Conservation (phyloP, 1,140 invertebrate genomes). For the Medauroidea extradentata region DNA sequence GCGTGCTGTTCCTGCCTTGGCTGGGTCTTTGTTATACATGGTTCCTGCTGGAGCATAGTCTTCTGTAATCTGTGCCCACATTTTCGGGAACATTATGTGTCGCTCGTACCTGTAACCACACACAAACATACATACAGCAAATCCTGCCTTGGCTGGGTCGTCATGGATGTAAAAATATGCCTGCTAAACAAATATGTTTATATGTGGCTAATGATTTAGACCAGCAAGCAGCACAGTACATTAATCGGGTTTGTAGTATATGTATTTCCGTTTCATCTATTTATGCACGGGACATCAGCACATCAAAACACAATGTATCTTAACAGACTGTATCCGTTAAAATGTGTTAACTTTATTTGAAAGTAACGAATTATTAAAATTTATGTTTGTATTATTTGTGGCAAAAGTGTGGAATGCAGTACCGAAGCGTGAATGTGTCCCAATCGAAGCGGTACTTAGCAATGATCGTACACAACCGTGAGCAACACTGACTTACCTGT, state of each 20-base stretch:
- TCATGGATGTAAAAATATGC: neutral
- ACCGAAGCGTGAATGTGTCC: too few relatives aligned
- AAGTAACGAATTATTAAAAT: too few relatives aligned
- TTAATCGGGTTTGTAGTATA: neutral
- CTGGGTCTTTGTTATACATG: slow-evolving; percentile 83
- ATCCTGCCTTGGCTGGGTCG: neutral
- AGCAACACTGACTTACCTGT: too few relatives aligned
- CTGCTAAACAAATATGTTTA: neutral
- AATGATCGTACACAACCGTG: too few relatives aligned
- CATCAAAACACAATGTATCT: neutral
- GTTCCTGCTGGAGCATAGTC: slow-evolving; percentile 79
- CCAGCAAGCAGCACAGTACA: neutral
- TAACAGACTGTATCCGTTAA: too few relatives aligned
- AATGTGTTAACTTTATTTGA: too few relatives aligned
- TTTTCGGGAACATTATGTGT: slow-evolving; percentile 83
- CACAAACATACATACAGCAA: neutral
- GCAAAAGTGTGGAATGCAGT: too few relatives aligned
- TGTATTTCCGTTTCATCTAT: too few relatives aligned
- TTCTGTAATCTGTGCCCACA: slow-evolving; percentile 77
- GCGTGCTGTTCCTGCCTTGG: slow-evolving; percentile 81
- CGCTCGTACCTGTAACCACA: slow-evolving; percentile 65
- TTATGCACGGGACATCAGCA: too few relatives aligned
- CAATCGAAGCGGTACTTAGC: too few relatives aligned
- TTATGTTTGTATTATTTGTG: too few relatives aligned
- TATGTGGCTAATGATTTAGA: neutral